Percentiles rank a stretch among this genome's conserved stretches.
Conservation (phyloP, 2,888 invertebrate genomes). For the Micoletzkya japonica region DNA sequence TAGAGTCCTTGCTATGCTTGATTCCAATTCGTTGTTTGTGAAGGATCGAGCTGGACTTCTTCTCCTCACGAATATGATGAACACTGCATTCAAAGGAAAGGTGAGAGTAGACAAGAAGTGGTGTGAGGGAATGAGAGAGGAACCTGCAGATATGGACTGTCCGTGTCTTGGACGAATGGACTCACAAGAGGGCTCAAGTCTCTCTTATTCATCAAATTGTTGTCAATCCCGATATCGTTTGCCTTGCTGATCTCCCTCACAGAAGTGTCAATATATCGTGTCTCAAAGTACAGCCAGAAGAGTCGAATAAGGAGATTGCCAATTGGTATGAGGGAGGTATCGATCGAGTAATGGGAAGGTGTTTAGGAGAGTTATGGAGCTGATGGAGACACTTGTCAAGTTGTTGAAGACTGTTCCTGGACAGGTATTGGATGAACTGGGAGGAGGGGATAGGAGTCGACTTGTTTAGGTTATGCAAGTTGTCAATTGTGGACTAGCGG, state of each 20-base stretch:
- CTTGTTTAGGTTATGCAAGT: conserved; percentile 21
- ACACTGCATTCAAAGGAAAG: conserved; percentile 71
- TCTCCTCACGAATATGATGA: conserved; percentile 80
- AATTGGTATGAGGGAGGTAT: conserved; percentile 75
- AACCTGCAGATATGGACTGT: too few relatives aligned
- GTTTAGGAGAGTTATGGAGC: conserved; percentile 79
- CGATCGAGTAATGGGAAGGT: background rate
- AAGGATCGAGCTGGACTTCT: conserved; percentile 84
- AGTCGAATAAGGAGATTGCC: conserved; percentile 87
- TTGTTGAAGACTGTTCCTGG: too few relatives aligned
- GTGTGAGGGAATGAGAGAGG: too few relatives aligned
- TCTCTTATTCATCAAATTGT: conserved; percentile 84
- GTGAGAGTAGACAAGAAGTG: too few relatives aligned
- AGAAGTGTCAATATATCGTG: conserved; percentile 84
- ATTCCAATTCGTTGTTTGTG: conserved; percentile 84
- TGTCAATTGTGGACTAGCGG: conserved; percentile 30
- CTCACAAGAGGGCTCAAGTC: conserved; percentile 67
- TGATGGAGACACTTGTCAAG: conserved; percentile 83
- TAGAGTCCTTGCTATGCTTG: conserved; percentile 80
- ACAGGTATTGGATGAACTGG: too few relatives aligned
- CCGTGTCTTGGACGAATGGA: too few relatives aligned
- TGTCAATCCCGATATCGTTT: conserved; percentile 88
- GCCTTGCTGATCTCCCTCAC: conserved; percentile 86
- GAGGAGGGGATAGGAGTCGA: too few relatives aligned
- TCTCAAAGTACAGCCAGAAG: conserved; percentile 82